A percentile compares a stretch with the other conserved stretches of the same genome.
Evolutionary conservation across 1,140 invertebrate species (phyloP).

Genomic region (Eumeta japonica): DNA sequence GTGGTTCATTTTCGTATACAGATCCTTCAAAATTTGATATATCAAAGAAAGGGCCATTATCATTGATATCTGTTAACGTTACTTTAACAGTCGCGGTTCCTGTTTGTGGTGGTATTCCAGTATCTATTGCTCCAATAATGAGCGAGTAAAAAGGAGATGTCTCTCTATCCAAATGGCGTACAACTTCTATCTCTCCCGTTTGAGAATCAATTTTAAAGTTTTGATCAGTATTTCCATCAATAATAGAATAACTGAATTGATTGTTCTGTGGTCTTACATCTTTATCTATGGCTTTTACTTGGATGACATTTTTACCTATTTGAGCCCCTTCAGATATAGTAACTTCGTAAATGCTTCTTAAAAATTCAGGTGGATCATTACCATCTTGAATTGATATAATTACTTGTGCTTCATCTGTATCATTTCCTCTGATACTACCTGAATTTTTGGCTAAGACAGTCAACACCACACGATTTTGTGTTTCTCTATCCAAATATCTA

Average conservation of each 20-base stretch:
- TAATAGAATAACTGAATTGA: constrained; percentile 88
- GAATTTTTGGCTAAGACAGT: constrained; percentile 93
- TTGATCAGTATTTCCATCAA: constrained; percentile 78
- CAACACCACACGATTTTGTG: constrained; percentile 84
- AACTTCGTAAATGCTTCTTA: constrained; percentile 72
- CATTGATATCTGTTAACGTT: constrained; percentile 82
- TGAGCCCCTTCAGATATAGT: constrained; percentile 75
- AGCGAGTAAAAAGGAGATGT: constrained; percentile 72
- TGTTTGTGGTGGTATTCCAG: constrained; percentile 81
- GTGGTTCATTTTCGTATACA: constrained; percentile 85
- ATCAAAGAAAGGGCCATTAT: constrained; percentile 87
- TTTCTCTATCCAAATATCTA: constrained; percentile 82
- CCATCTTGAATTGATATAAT: constrained; percentile 92
- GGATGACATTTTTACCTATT: constrained; percentile 71
- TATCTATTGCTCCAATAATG: constrained; percentile 88
- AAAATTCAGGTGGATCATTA: constrained; percentile 92
- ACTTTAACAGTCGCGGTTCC: constrained; percentile 82
- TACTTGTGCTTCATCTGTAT: constrained; percentile 92
- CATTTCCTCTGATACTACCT: constrained; percentile 89
- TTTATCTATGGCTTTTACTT: constrained; percentile 86
- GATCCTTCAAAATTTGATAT: constrained; percentile 69
- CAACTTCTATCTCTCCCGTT: constrained; percentile 78
- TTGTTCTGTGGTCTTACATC: constrained; percentile 89
- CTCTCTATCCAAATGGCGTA: constrained; percentile 79
- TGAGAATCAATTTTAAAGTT: constrained; percentile 88